phyloP scores from a whole-genome alignment of 2,113 vertebrate genomes.

The Eublepharis macularius region DNA sequence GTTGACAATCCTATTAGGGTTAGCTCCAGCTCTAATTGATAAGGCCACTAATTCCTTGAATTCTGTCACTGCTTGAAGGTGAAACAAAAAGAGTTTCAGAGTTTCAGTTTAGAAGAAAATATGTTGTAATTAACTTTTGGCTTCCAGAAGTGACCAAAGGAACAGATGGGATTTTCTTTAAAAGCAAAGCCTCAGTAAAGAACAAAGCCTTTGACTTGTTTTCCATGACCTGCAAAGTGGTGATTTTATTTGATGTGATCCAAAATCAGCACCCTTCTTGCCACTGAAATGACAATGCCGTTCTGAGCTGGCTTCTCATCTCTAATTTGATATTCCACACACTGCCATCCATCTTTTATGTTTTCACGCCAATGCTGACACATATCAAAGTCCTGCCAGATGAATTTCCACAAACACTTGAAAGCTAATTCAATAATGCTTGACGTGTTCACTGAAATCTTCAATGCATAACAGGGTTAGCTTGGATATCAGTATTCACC shows the following conservation, averaged over 20 bases:
- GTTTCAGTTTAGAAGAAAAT: not conserved
- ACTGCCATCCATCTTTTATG: constrained; percentile 18
- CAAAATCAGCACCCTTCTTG: not conserved
- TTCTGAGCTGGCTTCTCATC: not conserved
- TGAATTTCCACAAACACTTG: constrained; percentile 21
- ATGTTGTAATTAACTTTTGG: not conserved
- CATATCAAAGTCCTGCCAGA: constrained; percentile 22
- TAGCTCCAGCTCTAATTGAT: not conserved
- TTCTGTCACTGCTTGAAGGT: not conserved
- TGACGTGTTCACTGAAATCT: constrained; percentile 3
- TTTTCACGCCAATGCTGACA: not conserved
- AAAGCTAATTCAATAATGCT: constrained; percentile 23
- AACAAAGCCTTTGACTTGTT: not conserved
- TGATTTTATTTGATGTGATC: constrained; percentile 6
- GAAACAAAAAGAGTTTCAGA: not conserved
- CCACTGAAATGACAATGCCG: not conserved
- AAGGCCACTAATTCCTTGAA: not conserved
- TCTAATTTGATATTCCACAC: constrained; percentile 6
- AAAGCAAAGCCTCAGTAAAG: not conserved
- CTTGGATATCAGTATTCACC: constrained; percentile 26
- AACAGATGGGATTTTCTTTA: not conserved
- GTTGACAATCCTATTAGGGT: too few relatives aligned
- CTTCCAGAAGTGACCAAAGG: not conserved
- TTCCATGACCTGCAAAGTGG: not conserved
- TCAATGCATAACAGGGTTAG: constrained; percentile 8